These are phyloP conservation scores for Pachymerium ferrugineum DNA, from an alignment of 2,888 invertebrate species.

Conservation along the genomic window DNA sequence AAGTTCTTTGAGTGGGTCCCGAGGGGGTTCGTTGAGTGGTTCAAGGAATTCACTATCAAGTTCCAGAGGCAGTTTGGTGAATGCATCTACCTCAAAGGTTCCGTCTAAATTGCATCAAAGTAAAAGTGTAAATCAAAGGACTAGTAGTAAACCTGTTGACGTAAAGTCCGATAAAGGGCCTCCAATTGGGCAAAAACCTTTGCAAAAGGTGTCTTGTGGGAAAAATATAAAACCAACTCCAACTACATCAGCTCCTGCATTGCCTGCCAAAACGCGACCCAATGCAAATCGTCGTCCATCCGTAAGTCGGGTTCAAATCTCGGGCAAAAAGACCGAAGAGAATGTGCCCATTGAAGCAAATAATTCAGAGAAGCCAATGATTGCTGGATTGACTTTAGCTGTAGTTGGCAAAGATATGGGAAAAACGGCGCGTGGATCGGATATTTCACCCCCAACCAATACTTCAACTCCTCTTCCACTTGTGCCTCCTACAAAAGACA, in stretches of 20 bases:
- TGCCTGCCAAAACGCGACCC: background rate
- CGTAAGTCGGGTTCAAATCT: background rate
- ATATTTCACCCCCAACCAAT: background rate
- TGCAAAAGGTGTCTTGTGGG: background rate
- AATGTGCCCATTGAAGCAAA: background rate
- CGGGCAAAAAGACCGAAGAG: background rate
- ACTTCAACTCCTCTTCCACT: background rate
- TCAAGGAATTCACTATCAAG: background rate
- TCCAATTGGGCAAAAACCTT: background rate
- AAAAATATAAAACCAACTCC: background rate
- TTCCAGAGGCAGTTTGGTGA: conserved; percentile 1
- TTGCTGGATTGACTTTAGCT: background rate
- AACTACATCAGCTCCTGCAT: background rate
- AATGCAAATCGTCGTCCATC: background rate
- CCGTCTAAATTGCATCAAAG: background rate
- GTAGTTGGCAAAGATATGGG: background rate
- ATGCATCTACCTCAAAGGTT: background rate
- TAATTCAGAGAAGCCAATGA: background rate
- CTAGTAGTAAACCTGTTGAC: background rate
- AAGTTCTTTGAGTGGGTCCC: background rate
- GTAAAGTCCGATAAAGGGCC: background rate
- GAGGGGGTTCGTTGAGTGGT: conserved; percentile 16
- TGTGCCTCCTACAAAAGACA: background rate
- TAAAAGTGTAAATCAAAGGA: background rate
- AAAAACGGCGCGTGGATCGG: background rate